Base-by-base conservation (phyloP, 2,797 vertebrate genomes). In the Halcyon smyrnensis region DNA sequence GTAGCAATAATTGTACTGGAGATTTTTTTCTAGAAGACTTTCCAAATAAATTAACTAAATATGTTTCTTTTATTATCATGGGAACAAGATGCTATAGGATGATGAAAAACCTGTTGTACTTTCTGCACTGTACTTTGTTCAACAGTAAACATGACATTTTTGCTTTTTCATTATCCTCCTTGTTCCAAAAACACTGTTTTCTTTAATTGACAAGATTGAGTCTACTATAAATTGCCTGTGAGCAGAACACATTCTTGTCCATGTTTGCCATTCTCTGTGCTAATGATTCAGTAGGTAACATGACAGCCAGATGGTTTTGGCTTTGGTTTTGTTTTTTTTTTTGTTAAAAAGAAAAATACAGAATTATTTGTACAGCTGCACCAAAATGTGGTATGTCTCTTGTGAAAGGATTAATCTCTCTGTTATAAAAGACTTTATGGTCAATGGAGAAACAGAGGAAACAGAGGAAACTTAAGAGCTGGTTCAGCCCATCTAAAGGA, bases 351-450 rank as follows among this genome's bases (percentile, higher is more conserved):
- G 14, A n/a, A 85, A 80, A 92, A 53, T n/a, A 75, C 9, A 30
- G 16, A 46, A 51, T 71, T 91, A 68, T 89, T 95, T 95, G 25
- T 78, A 88, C 90, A 95, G 87, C 90, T 95, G 90, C 36, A 86
- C 46, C 57, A 54, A 74, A 64, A 57, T 19, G 34, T 45, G 25
- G 4, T 30, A 37, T 34, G 8, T 39, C 24, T 76, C 13, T 69
- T 8, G 20, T 74, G 79, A 37, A 88, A 90, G 28, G 15, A 63
- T 41, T 84, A 91, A 71, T 75, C 77, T 95, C 65, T 87, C 45
- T 36, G 8, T 64, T 93, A 59, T 14, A 76, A 48, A 73, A 53
- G 6, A 15, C 13, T 51, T 71, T 41, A 46, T 28, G 32, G 43
- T 80, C 62, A 85, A 54, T 36, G n/a, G 17, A 85, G 56, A 90